Base-by-base conservation (phyloP, 2,797 vertebrate species). In the Rhynchotus rufescens region DNA sequence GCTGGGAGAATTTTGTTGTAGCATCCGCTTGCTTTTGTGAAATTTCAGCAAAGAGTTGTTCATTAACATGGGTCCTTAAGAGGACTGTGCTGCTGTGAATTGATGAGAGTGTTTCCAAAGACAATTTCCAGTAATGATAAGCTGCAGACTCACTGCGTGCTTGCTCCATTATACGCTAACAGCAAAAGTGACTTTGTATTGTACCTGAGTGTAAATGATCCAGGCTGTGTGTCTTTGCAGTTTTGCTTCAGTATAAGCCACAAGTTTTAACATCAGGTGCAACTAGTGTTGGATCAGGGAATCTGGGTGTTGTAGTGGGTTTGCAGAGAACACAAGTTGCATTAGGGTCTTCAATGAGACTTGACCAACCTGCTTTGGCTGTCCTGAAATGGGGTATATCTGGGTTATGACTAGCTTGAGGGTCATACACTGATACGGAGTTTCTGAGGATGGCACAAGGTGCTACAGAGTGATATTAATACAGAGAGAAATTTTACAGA, bases 21-120 rank as follows among this genome's bases (percentile, higher is more conserved):
- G 91, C 91, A 90, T 96, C 90, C 81, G 95, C 88, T 86, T 81
- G 87, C 91, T 95, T 97, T 95, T 66, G 72, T 95, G 96, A 97
- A 96, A 97, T 94, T 95, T 93, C 87, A 97, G 95, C 92, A 94
- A 97, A 96, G 96, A 97, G 97, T 95, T 97, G 94, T 94, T 96
- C 56, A 0, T 80, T 91, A 96, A 89, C 88, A 86, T 83, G 91
- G 81, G 92, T 83, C 90, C 95, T 78, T 96, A 90, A 96, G 94
- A 97, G 91, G 84, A 86, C 92, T 84, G 80, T 2, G 1, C 93
- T 94, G 88, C 95, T 74, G 5, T 54, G 83, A 95, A 92, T 92
- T 80, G 40, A 91, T 94, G 81, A 87, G 84, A 95, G 80, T 91
- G 7, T 92, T 95, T 94, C 96, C 91, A 91, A 94, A 95, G 84